Evolutionary conservation across 1,140 invertebrate species (phyloP).

Genomic region (Teleopsis dalmanni): DNA sequence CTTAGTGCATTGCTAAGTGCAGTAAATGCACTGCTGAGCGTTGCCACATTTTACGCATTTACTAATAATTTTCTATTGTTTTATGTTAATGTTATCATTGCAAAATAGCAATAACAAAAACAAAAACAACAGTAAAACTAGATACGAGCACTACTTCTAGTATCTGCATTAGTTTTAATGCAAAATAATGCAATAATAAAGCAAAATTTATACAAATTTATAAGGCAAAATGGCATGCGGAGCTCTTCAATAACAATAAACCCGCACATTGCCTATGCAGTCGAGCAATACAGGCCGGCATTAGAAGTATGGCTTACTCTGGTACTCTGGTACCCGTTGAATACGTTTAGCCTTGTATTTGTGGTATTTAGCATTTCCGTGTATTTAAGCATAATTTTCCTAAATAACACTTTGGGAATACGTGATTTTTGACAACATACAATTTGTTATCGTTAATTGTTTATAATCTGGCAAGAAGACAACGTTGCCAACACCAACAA

Average conservation of each 20-base stretch:
- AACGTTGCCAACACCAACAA: neutral
- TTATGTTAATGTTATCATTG: slow-evolving; percentile 3
- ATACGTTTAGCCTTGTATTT: slow-evolving; percentile 8
- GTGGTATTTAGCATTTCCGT: slow-evolving; percentile 13
- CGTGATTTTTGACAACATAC: no score
- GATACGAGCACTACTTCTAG: neutral
- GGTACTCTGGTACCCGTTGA: no score
- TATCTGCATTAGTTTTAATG: neutral
- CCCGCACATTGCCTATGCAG: neutral
- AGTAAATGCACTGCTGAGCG: neutral
- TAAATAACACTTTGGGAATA: slow-evolving; percentile 17
- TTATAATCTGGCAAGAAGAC: slow-evolving; percentile 7
- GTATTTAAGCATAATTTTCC: slow-evolving; percentile 12
- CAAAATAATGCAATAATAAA: neutral
- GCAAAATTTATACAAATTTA: slow-evolving; percentile 2
- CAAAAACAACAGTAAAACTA: neutral
- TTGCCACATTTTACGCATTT: neutral
- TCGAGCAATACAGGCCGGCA: no score
- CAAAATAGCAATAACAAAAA: neutral
- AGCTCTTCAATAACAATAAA: neutral
- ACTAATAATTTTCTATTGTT: slow-evolving; percentile 11
- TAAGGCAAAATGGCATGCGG: neutral
- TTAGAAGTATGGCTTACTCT: neutral
- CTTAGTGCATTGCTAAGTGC: no score
- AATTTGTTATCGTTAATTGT: no score